phyloP scores from a whole-genome alignment of 2,797 vertebrate genomes.

The Buphagus erythrorhynchus region DNA sequence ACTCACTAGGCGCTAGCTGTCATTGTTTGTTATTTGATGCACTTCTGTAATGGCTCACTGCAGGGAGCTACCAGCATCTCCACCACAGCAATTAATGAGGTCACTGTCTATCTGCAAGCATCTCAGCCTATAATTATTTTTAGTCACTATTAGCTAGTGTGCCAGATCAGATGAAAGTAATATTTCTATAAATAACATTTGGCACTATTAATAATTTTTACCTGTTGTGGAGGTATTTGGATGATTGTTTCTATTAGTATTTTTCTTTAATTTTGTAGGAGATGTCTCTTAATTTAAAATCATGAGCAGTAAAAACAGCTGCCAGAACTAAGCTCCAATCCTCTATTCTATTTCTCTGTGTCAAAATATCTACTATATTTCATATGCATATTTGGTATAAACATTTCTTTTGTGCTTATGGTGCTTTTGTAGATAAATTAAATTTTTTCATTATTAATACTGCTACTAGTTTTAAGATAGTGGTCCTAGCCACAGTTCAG shows the following conservation, averaged over 20 bases:
- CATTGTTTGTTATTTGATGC: slow-evolving; percentile 76
- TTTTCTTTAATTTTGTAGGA: background rate
- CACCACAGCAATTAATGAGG: slow-evolving; percentile 74
- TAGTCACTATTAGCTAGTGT: background rate
- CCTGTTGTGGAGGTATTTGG: background rate
- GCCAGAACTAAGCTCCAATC: background rate
- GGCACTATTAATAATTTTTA: background rate
- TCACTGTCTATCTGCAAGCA: slow-evolving; percentile 59
- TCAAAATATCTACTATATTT: background rate
- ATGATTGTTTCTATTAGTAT: background rate
- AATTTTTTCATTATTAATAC: background rate
- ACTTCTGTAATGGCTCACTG: slow-evolving; percentile 70
- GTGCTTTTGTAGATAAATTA: background rate
- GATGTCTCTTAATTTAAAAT: background rate
- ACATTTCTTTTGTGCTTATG: background rate
- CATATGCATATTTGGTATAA: background rate
- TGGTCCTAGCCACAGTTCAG: background rate
- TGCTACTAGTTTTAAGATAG: background rate
- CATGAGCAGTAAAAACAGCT: background rate
- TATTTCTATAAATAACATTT: background rate
- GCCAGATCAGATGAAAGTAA: background rate
- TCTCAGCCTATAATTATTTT: slow-evolving; percentile 58
- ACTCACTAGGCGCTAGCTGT: slow-evolving; percentile 70
- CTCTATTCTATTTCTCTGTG: background rate
- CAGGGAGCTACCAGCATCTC: slow-evolving; percentile 66